phyloP scores from a whole-genome alignment of 2,888 invertebrate genomes.

The Molanna angustata region DNA sequence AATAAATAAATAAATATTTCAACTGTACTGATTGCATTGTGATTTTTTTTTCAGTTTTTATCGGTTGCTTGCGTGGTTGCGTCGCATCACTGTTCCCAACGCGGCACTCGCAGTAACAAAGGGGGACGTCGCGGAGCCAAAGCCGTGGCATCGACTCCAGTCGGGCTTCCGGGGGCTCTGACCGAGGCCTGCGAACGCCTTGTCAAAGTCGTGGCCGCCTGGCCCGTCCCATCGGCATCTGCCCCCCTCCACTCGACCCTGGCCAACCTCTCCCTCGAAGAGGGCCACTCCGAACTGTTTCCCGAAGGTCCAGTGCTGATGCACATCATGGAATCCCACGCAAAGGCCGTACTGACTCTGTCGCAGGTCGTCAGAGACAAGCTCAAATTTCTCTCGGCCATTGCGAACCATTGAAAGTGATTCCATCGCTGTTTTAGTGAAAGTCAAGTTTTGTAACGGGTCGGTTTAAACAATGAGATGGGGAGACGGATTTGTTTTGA shows the following conservation, averaged over 20 bases:
- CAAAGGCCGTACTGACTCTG: slow-evolving; percentile 2
- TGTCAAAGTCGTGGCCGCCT: not conserved
- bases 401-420: slow-evolving; percentile 1
- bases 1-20: too few relatives aligned
- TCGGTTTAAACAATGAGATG: too few relatives aligned
- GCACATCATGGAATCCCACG: not conserved
- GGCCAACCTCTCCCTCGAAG: not conserved
- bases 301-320: not conserved
- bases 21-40: too few relatives aligned
- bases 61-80: slow-evolving; percentile 16
- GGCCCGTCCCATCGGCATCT: slow-evolving; percentile 5
- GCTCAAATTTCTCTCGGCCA: slow-evolving; percentile 8
- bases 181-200: not conserved
- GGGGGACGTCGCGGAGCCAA: not conserved
- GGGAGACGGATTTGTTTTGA: too few relatives aligned
- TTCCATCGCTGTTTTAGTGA: too few relatives aligned
- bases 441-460: too few relatives aligned
- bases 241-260: not conserved
- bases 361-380: slow-evolving; percentile 18
- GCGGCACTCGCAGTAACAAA: not conserved
- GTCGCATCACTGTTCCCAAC: not conserved
- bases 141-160: not conserved
- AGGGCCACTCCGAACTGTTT: not conserved
- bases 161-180: not conserved
- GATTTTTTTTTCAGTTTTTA: slow-evolving; percentile 13